Percentiles rank a stretch among this genome's conserved stretches.
Conservation (phyloP, 2,113 vertebrate species). For the Zosterops hypoxanthus region DNA sequence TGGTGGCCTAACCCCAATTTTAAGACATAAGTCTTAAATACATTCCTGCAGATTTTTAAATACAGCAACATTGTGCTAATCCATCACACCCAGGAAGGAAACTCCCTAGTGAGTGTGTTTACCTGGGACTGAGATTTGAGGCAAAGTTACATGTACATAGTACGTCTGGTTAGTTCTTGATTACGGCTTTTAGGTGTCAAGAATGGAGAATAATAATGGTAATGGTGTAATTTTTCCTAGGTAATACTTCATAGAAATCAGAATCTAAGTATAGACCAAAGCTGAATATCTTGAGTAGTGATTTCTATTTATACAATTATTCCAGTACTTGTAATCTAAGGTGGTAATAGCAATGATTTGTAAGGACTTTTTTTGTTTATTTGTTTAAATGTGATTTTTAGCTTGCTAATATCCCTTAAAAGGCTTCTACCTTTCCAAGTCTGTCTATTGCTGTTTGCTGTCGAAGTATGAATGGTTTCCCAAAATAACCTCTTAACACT, state of each 20-base stretch:
- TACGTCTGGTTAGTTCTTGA: background rate
- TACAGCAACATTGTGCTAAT: background rate
- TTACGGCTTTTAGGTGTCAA: background rate
- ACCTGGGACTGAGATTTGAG: background rate
- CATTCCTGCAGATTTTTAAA: background rate
- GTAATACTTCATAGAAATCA: background rate
- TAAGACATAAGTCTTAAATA: background rate
- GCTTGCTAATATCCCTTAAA: slow-evolving; percentile 6
- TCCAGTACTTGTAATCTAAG: background rate
- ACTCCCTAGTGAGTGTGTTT: background rate
- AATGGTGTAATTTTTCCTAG: background rate
- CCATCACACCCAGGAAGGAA: background rate
- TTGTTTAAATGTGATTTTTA: slow-evolving; percentile 29
- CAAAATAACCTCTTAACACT: background rate
- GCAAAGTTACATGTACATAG: background rate
- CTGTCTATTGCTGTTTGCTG: slow-evolving; percentile 15
- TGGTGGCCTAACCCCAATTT: background rate
- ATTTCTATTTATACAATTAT: background rate
- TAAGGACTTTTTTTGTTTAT: background rate
- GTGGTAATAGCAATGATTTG: background rate
- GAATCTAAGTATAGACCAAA: background rate
- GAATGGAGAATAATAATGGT: background rate
- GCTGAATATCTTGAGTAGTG: background rate
- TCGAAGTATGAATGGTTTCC: background rate
- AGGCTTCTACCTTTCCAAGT: slow-evolving; percentile 5